Evolutionary conservation across 2,888 invertebrate species (phyloP).

Genomic region (Drosophila greeni): DNA sequence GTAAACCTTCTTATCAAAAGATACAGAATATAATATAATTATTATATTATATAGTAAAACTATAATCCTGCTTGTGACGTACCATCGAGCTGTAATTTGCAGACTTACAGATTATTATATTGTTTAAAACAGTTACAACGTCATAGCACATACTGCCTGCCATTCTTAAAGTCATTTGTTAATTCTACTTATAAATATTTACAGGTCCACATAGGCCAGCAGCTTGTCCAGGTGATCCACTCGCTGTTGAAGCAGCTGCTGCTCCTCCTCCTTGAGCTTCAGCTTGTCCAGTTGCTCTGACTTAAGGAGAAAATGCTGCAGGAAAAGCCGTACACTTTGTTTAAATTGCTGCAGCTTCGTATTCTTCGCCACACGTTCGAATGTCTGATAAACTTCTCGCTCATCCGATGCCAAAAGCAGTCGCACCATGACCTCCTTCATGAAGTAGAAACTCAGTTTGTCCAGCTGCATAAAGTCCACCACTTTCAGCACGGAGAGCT

Average conservation of each 20-base stretch:
- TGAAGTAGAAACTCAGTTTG: slow-evolving; percentile 87
- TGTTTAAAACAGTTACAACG: background rate
- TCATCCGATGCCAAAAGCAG: slow-evolving; percentile 86
- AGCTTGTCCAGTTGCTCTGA: slow-evolving; percentile 80
- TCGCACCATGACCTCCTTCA: slow-evolving; percentile 87
- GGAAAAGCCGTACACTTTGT: slow-evolving; percentile 90
- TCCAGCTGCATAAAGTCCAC: slow-evolving; percentile 92
- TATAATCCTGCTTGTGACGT: background rate
- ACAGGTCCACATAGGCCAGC: slow-evolving; percentile 79
- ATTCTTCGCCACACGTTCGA: slow-evolving; percentile 85
- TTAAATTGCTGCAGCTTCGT: slow-evolving; percentile 88
- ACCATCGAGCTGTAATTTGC: background rate
- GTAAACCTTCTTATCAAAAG: background rate
- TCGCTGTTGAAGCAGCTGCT: slow-evolving; percentile 80
- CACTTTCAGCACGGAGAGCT: slow-evolving; percentile 92
- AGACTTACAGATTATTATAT: background rate
- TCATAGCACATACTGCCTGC: background rate
- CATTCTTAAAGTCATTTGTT: background rate
- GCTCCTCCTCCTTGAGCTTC: slow-evolving; percentile 78
- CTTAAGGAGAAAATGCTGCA: slow-evolving; percentile 90
- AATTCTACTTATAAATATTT: slow-evolving; percentile 16
- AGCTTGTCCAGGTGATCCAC: slow-evolving; percentile 84
- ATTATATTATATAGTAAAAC: background rate
- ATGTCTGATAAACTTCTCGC: slow-evolving; percentile 80
- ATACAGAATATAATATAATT: background rate